Evolutionary conservation across 2,797 vertebrate species (phyloP).

Genomic region (Apodemus agrarius): DNA sequence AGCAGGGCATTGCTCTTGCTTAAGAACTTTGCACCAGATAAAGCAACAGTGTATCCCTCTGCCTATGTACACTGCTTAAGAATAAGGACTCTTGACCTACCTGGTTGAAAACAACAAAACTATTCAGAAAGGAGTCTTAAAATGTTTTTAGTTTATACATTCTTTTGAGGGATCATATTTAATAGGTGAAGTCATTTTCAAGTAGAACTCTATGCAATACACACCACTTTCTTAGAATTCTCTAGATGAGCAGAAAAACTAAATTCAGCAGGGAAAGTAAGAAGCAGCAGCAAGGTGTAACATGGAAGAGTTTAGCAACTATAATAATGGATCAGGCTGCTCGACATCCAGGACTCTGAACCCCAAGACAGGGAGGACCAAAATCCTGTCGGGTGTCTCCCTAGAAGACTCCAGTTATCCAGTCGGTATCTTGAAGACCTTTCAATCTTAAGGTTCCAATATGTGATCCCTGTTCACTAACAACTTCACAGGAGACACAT

Average conservation of each 20-base stretch:
- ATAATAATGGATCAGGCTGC: neutral
- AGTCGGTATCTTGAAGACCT: neutral
- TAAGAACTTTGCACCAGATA: neutral
- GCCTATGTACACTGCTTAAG: neutral
- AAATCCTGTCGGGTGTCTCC: neutral
- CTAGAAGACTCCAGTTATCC: neutral
- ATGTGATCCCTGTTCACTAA: neutral
- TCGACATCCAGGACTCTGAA: neutral
- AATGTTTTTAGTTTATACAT: neutral
- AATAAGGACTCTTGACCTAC: constrained; percentile 3
- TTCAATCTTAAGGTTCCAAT: constrained; percentile 18
- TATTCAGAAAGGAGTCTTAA: neutral
- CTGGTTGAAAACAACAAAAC: neutral
- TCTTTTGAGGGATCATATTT: neutral
- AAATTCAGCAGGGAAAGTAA: neutral
- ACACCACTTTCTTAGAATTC: neutral
- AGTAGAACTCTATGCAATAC: neutral
- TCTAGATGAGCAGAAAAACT: neutral
- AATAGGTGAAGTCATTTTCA: neutral
- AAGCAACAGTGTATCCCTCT: neutral
- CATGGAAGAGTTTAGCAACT: neutral
- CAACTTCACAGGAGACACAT: neutral
- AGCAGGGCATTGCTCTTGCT: neutral
- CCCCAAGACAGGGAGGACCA: neutral
- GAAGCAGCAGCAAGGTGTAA: neutral